Percentiles rank a stretch among this genome's conserved stretches.
Evolutionary conservation across 2,797 vertebrate genomes (phyloP).

Genomic region (Lepilemur septentrionalis): DNA sequence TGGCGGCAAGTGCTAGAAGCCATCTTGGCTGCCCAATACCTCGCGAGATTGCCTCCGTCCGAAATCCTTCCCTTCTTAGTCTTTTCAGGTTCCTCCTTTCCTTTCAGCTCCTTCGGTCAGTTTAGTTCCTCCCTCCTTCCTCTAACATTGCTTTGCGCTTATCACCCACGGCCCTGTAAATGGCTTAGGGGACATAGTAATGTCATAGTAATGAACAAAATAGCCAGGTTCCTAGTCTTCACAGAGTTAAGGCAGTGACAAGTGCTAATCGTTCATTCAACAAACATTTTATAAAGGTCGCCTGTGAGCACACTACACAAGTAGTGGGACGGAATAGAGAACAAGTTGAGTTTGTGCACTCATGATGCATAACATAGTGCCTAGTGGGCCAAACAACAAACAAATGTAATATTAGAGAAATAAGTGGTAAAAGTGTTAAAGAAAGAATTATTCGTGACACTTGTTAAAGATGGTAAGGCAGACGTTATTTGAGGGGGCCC

Average conservation of each 20-base stretch:
- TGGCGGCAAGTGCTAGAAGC: conserved; percentile 34
- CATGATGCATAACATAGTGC: background rate
- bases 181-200: background rate
- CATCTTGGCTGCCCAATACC: background rate
- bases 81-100: background rate
- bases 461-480: background rate
- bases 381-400: background rate
- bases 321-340: background rate
- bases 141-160: background rate
- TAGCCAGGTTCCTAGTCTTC: background rate
- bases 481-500: background rate
- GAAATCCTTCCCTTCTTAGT: rapidly evolving
- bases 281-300: background rate
- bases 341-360: background rate
- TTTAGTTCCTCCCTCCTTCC: background rate
- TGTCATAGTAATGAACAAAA: background rate
- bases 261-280: background rate
- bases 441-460: background rate
- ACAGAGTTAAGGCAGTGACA: background rate
- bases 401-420: background rate
- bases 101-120: background rate
- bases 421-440: background rate
- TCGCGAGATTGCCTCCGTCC: background rate
- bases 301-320: background rate
- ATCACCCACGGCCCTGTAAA: background rate